Evolutionary conservation across 1,140 invertebrate species (phyloP).

Genomic region (Holotrichia oblita): DNA sequence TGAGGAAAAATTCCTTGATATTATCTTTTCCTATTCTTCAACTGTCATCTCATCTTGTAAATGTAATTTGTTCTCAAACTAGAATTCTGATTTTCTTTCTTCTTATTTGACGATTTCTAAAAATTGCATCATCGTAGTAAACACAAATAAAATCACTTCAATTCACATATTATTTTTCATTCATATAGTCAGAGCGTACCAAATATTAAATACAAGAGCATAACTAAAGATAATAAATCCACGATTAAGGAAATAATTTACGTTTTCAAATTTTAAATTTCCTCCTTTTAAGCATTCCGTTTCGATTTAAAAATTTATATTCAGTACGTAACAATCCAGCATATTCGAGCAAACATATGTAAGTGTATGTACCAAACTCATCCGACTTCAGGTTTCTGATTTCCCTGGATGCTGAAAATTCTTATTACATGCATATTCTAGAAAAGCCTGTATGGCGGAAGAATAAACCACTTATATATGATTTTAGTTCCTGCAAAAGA

Average conservation of each 20-base stretch:
- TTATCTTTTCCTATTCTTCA: too few species aligned
- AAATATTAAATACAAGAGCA: too few species aligned
- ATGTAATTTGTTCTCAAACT: too few species aligned
- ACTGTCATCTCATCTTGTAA: too few species aligned
- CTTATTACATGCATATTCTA: neutral
- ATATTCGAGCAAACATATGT: neutral
- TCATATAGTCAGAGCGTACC: too few species aligned
- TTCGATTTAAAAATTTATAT: neutral
- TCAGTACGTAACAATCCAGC: neutral
- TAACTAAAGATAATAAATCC: too few species aligned
- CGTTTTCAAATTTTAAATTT: neutral
- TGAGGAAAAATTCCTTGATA: too few species aligned
- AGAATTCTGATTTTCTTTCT: too few species aligned
- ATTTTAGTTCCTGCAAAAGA: neutral
- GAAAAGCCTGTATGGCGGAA: neutral
- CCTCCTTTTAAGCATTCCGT: neutral
- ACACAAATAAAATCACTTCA: too few species aligned
- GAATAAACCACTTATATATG: neutral
- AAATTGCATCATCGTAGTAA: too few species aligned
- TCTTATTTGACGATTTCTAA: too few species aligned
- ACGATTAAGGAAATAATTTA: neutral
- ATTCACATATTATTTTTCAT: too few species aligned
- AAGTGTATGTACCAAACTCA: neutral
- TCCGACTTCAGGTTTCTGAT: neutral
- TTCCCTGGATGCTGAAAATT: neutral